phyloP scores from a whole-genome alignment of 1,140 invertebrate genomes.

The Oreohelix idahoensis region DNA sequence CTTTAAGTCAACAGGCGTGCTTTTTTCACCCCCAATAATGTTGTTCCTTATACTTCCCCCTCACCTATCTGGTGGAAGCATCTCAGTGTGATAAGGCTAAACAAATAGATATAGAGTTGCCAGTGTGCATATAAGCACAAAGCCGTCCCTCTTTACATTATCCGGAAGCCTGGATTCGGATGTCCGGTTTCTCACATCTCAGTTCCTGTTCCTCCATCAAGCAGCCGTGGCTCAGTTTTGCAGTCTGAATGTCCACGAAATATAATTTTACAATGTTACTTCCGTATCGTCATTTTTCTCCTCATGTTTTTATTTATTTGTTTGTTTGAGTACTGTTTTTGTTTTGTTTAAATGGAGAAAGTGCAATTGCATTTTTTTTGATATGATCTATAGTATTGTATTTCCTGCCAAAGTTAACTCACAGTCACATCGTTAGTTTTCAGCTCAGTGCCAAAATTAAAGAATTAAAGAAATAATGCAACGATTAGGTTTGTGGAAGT shows the following conservation, averaged over 20 bases:
- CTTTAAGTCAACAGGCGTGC: neutral
- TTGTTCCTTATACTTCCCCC: neutral
- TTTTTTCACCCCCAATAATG: neutral
- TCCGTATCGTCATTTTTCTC: too few relatives aligned
- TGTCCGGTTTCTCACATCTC: neutral
- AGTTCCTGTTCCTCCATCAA: neutral
- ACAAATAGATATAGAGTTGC: neutral
- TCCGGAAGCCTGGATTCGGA: neutral
- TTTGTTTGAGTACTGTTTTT: too few relatives aligned
- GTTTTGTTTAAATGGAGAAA: too few relatives aligned
- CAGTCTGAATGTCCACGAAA: neutral
- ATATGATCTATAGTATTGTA: too few relatives aligned
- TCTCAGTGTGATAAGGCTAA: neutral
- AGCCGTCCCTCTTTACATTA: neutral
- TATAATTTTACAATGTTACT: too few relatives aligned
- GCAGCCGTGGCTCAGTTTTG: neutral
- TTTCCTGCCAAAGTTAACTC: too few relatives aligned
- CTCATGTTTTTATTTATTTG: too few relatives aligned
- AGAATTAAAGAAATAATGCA: too few relatives aligned
- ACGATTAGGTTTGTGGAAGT: too few relatives aligned
- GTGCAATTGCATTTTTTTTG: too few relatives aligned
- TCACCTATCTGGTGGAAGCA: neutral
- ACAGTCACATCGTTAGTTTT: too few relatives aligned
- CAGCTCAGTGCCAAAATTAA: too few relatives aligned
- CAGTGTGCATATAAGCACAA: slow-evolving; percentile 12